Base-by-base conservation (phyloP, 2,113 vertebrate species). In the Marmota flaviventris region DNA sequence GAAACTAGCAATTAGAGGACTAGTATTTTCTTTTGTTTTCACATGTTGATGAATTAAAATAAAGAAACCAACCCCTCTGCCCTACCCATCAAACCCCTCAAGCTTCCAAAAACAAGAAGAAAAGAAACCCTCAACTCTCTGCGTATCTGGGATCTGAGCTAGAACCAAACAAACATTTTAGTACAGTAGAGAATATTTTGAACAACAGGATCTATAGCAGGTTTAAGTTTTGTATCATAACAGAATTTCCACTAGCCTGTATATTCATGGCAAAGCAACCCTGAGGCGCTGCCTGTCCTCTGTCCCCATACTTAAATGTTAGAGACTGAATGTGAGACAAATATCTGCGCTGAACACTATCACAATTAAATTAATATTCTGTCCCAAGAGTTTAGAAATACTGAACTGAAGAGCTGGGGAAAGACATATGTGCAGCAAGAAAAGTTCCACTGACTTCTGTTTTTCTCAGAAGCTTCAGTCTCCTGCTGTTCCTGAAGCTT, bases 31-130 rank as follows among this genome's bases (percentile, higher is more conserved):
- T 84, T 89, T 9, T 37, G 22, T 24, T 79, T 91, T 79, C 65
- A 75, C 77, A 94, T 79, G 17, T 45, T 67, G 34, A 56, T 77
- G 58, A 78, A 87, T 76, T 89, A 89, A 94, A 94, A 75, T n/a
- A 85, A 37, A 84, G 77, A 89, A 29, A 58, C 56, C 20, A 58
- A 58, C 56, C 56, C 56, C 20, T 8, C 7, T 8, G 20, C 56
- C 56, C 56, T 45, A 45, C 45, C 56, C 56, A 5, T 5, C 79
- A 89, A 73, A 29, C 16, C 2, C 12, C 20, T 20, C 51, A 91
- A 81, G 10, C 34, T 85, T 89, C 63, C 22, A n/a, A 73, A 93
- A 85, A 85, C 16, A 75, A 12, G 9, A 61, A 25, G 22, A 61
- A 51, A 94, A 96, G 75, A 69, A 14, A 63, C 5, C 6, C 8